Conservation (phyloP, 2,888 invertebrate species). For the Galerucella nymphaeae region DNA sequence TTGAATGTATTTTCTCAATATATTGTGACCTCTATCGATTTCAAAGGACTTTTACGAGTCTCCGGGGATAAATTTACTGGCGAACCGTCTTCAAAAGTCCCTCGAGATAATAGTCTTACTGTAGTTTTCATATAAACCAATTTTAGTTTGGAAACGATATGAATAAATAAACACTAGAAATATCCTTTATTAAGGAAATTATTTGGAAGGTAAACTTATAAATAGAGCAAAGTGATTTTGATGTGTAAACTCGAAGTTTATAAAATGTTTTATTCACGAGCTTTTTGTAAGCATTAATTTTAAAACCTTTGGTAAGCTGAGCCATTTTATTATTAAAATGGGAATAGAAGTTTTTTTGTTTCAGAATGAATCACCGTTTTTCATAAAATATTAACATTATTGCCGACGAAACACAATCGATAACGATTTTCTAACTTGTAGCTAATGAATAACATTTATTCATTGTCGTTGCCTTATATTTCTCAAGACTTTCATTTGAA, state of each 20-base stretch:
- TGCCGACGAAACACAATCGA: too few species aligned
- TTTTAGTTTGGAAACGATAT: conserved; percentile 20
- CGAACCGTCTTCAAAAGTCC: conserved; percentile 18
- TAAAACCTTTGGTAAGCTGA: too few species aligned
- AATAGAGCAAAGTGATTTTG: background rate
- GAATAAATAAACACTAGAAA: conserved; percentile 15
- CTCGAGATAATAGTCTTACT: conserved; percentile 19
- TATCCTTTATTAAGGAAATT: background rate
- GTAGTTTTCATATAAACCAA: conserved; percentile 21
- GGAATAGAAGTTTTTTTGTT: too few species aligned
- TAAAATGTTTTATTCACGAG: background rate
- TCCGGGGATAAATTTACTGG: conserved; percentile 22
- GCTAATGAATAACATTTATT: too few species aligned
- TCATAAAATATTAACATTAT: too few species aligned
- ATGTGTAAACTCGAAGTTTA: background rate
- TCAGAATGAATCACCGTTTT: too few species aligned
- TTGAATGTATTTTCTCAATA: conserved; percentile 23
- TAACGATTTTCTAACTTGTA: too few species aligned
- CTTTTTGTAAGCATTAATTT: background rate
- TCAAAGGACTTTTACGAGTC: conserved; percentile 24
- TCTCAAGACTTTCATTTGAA: too few species aligned
- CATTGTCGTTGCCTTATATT: too few species aligned
- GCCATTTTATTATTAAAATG: too few species aligned
- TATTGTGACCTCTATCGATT: conserved; percentile 22
- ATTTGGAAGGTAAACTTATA: background rate